Evolutionary conservation across 1,140 invertebrate species (phyloP).

Genomic region (Temnothorax longispinosus): DNA sequence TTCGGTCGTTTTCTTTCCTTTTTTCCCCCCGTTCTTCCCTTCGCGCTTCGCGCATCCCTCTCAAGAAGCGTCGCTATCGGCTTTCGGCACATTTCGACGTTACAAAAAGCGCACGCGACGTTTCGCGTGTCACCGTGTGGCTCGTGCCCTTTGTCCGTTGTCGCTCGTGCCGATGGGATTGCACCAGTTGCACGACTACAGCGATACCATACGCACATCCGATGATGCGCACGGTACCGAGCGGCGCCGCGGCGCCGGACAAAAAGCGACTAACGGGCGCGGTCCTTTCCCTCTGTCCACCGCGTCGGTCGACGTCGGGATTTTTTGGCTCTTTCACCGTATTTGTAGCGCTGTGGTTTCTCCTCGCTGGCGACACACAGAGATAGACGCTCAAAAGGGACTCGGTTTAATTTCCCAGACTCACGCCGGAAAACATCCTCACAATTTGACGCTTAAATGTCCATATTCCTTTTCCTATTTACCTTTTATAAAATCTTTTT

Average conservation of each 20-base stretch:
- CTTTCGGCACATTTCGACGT: slow-evolving; percentile 45
- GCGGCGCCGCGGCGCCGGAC: not conserved
- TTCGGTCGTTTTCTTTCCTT: not conserved
- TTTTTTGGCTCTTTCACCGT: slow-evolving; percentile 16
- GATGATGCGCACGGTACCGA: not conserved
- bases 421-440: not conserved
- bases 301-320: not conserved
- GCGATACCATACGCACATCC: slow-evolving; percentile 16
- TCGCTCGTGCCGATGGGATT: slow-evolving; percentile 45
- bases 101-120: slow-evolving; percentile 63
- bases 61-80: slow-evolving; percentile 60
- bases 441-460: slow-evolving; percentile 6
- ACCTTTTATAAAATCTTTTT: not conserved
- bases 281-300: not conserved
- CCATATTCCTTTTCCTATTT: not conserved
- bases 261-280: slow-evolving; percentile 28
- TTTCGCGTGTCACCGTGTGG: slow-evolving; percentile 38
- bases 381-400: not conserved
- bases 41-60: not conserved
- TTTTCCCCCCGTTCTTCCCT: not conserved
- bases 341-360: not conserved
- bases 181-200: slow-evolving; percentile 7
- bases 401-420: slow-evolving; percentile 11
- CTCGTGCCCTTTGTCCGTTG: slow-evolving; percentile 60
- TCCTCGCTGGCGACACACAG: not conserved